Conservation (phyloP, 2,113 vertebrate species). For the Chroicocephalus ridibundus region DNA sequence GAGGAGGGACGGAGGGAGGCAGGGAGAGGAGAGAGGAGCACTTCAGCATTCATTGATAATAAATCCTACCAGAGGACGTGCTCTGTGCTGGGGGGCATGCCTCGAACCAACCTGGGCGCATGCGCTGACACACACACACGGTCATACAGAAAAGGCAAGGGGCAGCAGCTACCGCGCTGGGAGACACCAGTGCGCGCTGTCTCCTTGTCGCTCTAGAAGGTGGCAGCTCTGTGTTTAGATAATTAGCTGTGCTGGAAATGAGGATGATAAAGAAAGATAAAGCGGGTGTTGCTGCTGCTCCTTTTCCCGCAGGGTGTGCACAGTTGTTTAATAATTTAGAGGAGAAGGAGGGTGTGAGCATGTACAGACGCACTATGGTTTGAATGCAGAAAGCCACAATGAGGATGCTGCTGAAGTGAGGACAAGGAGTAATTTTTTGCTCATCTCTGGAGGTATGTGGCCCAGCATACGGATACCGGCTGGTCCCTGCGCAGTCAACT, state of each 20-base stretch:
- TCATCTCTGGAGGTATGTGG: neutral
- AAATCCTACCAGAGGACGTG: neutral
- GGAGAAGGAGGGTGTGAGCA: conserved; percentile 5
- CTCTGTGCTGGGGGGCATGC: neutral
- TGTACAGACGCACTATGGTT: neutral
- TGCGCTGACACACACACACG: neutral
- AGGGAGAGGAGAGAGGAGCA: neutral
- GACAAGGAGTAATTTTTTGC: neutral
- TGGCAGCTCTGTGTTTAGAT: neutral
- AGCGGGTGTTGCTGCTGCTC: conserved; percentile 10
- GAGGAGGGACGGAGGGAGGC: neutral
- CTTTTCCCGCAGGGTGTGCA: neutral
- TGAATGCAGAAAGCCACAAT: neutral
- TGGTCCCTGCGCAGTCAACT: neutral
- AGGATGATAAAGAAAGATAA: conserved; percentile 27
- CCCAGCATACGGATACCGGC: neutral
- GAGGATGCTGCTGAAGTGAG: neutral
- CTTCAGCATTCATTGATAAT: neutral
- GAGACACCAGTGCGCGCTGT: neutral
- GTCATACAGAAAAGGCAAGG: neutral
- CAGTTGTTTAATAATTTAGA: conserved; percentile 53
- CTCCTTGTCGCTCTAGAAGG: neutral
- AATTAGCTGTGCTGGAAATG: conserved; percentile 29
- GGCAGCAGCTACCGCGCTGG: neutral
- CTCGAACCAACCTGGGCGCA: neutral